phyloP scores from a whole-genome alignment of 2,888 invertebrate genomes.

The Eucera pruinosa region DNA sequence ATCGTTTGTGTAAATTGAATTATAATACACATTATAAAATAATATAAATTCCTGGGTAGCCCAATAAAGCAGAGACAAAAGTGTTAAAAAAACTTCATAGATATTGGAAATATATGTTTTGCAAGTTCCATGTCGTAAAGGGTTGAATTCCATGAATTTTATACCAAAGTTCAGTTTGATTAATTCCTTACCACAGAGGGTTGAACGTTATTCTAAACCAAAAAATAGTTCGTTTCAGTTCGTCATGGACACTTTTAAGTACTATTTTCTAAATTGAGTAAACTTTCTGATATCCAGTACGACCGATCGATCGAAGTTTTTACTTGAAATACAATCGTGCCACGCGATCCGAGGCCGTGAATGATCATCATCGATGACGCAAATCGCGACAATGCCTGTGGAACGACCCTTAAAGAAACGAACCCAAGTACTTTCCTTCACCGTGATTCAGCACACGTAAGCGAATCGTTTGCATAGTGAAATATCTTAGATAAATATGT shows the following conservation, averaged over 20 bases:
- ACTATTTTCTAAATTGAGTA: not conserved
- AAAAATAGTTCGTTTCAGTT: not conserved
- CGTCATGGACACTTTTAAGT: too few species aligned
- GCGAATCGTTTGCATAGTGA: constrained; percentile 47
- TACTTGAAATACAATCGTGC: constrained; percentile 10
- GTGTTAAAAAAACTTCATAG: too few species aligned
- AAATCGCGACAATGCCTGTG: constrained; percentile 42
- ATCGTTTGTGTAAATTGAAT: not conserved
- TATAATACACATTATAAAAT: not conserved
- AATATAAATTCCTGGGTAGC: not conserved
- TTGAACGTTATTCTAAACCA: not conserved
- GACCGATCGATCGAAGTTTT: constrained; percentile 5
- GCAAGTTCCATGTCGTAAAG: not conserved
- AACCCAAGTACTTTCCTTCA: constrained; percentile 44
- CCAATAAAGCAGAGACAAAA: not conserved
- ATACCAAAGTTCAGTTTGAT: not conserved
- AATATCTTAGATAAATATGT: constrained; percentile 58
- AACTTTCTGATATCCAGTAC: not conserved
- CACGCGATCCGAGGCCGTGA: constrained; percentile 15
- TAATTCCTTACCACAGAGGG: constrained; percentile 4
- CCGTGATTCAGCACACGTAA: constrained; percentile 49
- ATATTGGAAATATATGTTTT: not conserved
- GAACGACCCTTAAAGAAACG: constrained; percentile 33
- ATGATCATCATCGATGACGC: constrained; percentile 38
- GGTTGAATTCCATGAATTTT: not conserved